Percentiles rank a stretch among this genome's conserved stretches.
Evolutionary conservation across 2,113 vertebrate species (phyloP).

Genomic region (Barbus barbus): DNA sequence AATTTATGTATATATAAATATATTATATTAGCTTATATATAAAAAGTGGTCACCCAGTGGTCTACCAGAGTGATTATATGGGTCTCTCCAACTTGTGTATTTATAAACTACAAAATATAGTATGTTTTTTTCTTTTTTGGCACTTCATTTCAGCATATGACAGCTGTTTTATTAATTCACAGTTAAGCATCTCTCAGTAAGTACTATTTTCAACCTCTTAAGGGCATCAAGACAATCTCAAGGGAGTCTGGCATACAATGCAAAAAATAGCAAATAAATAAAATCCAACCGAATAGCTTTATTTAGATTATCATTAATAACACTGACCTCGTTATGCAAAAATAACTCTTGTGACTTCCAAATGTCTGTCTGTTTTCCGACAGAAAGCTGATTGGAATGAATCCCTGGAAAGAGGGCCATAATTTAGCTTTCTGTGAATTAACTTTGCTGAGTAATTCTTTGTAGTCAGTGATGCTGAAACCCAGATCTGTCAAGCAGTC

Average conservation of each 20-base stretch:
- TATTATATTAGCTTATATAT: too few relatives aligned
- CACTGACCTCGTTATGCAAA: neutral
- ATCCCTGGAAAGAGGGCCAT: constrained; percentile 2
- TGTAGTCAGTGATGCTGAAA: constrained; percentile 35
- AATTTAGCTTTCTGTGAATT: constrained; percentile 19
- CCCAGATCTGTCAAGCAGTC: constrained; percentile 48
- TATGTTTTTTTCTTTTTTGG: too few relatives aligned
- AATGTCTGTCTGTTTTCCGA: constrained; percentile 6
- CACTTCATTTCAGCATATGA: neutral
- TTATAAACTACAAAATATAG: too few relatives aligned
- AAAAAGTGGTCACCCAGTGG: too few relatives aligned
- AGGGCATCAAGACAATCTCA: neutral
- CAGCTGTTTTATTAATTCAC: neutral
- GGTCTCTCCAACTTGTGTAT: too few relatives aligned
- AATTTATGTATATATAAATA: too few relatives aligned
- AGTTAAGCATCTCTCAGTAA: too few relatives aligned
- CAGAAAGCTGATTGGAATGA: constrained; percentile 12
- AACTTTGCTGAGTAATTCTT: constrained; percentile 42
- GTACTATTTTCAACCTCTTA: neutral
- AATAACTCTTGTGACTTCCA: neutral
- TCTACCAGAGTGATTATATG: neutral
- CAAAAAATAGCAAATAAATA: constrained; percentile 14
- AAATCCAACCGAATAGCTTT: neutral
- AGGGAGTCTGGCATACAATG: neutral
- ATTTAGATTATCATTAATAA: constrained; percentile 30